phyloP scores from a whole-genome alignment of 2,797 vertebrate species.

The Myoxocephalus aenaeus region DNA sequence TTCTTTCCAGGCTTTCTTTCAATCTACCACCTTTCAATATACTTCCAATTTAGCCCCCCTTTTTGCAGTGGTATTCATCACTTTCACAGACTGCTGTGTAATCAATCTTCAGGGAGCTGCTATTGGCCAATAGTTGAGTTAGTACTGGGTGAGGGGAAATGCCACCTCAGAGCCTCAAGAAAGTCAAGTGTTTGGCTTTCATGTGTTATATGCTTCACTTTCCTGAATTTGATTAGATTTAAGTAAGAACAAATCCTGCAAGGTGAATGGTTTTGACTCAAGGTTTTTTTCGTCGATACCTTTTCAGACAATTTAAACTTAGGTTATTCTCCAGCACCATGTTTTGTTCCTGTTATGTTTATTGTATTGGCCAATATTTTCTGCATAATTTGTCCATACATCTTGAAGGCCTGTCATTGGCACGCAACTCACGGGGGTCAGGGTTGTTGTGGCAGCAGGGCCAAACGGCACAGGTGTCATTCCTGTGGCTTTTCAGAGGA shows the following conservation, averaged over 20 bases:
- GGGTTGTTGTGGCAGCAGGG: neutral
- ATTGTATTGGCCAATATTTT: neutral
- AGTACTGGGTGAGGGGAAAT: slow-evolving; percentile 49
- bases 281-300: neutral
- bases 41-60: slow-evolving; percentile 61
- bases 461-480: neutral
- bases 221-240: neutral
- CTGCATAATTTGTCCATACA: neutral
- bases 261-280: neutral
- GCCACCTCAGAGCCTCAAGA: slow-evolving; percentile 33
- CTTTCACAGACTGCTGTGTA: slow-evolving; percentile 67
- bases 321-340: neutral
- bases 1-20: slow-evolving; percentile 60
- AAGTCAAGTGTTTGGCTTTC: slow-evolving; percentile 17
- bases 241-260: slow-evolving; percentile 1
- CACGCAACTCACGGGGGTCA: neutral
- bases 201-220: neutral
- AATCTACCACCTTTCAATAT: slow-evolving; percentile 67
- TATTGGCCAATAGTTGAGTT: slow-evolving; percentile 60
- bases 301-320: neutral
- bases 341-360: neutral
- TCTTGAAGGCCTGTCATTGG: neutral
- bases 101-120: slow-evolving; percentile 67
- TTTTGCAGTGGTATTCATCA: slow-evolving; percentile 70
- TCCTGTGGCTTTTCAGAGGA: slow-evolving; percentile 28